A percentile compares a stretch with the other conserved stretches of the same genome.
phyloP scores from a whole-genome alignment of 2,113 vertebrate genomes.

The Brachypteracias leptosomus region DNA sequence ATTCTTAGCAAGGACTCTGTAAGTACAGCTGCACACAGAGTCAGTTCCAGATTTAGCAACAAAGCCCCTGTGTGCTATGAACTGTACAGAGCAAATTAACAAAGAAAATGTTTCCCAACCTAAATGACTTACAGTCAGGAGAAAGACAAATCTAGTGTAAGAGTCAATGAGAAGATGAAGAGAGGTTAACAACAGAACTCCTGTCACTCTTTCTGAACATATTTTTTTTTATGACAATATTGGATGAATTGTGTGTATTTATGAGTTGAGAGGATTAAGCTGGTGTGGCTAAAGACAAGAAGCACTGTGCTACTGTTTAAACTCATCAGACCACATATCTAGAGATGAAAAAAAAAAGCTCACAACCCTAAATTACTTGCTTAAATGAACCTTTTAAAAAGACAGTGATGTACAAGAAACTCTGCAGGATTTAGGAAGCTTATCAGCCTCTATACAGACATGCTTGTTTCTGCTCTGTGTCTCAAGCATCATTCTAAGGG shows the following conservation, averaged over 20 bases:
- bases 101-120: not conserved
- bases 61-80: not conserved
- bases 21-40: not conserved
- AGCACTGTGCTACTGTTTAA: not conserved
- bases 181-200: not conserved
- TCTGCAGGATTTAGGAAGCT: conserved; percentile 34
- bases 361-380: conserved; percentile 39
- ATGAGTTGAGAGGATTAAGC: not conserved
- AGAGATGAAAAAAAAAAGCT: not conserved
- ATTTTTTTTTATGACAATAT: not conserved
- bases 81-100: not conserved
- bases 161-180: not conserved
- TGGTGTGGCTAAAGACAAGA: not conserved
- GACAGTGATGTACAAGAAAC: conserved; percentile 14
- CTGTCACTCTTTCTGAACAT: not conserved
- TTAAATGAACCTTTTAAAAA: conserved; percentile 47
- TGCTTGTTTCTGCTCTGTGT: conserved; percentile 18
- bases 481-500: not conserved
- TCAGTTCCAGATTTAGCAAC: not conserved
- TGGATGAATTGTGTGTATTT: not conserved
- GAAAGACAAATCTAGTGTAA: not conserved
- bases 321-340: not conserved
- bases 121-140: not conserved
- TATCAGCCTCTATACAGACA: conserved; percentile 34
- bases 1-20: not conserved